Conservation (phyloP, 2,888 invertebrate genomes). For the Platycheirus rosarum region DNA sequence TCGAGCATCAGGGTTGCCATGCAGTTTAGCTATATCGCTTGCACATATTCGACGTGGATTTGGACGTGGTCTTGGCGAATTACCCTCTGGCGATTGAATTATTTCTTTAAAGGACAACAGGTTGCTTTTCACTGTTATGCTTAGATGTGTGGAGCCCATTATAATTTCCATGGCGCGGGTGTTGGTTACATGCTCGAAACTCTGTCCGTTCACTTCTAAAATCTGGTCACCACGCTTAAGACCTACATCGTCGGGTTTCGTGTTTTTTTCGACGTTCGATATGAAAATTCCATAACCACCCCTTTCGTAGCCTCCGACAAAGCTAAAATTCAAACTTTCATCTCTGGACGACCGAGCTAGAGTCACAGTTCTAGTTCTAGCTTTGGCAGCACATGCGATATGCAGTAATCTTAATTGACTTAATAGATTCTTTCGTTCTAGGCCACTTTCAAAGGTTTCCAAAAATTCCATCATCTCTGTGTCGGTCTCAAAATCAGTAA, state of each 20-base stretch:
- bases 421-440: slow-evolving; percentile 93
- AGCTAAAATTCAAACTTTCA: slow-evolving; percentile 95
- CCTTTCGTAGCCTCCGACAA: slow-evolving; percentile 96
- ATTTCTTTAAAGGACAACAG: slow-evolving; percentile 91
- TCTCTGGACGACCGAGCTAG: slow-evolving; percentile 96
- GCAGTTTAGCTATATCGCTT: slow-evolving; percentile 87
- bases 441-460: slow-evolving; percentile 93
- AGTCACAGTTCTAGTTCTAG: slow-evolving; percentile 94
- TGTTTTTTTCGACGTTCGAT: slow-evolving; percentile 95
- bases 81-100: slow-evolving; percentile 83
- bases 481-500: slow-evolving; percentile 98
- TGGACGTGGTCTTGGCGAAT: slow-evolving; percentile 78
- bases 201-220: slow-evolving; percentile 98
- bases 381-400: slow-evolving; percentile 98
- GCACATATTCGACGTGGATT: slow-evolving; percentile 81
- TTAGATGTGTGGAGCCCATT: slow-evolving; percentile 96
- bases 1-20: slow-evolving; percentile 82
- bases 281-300: slow-evolving; percentile 97
- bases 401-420: slow-evolving; percentile 93
- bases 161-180: slow-evolving; percentile 96
- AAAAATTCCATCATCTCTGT: slow-evolving; percentile 98
- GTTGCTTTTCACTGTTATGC: slow-evolving; percentile 98
- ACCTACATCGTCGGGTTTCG: slow-evolving; percentile 97
- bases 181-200: slow-evolving; percentile 96
- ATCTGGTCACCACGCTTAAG: slow-evolving; percentile 98